Evolutionary conservation across 2,888 invertebrate species (phyloP), one percentile per base, ranked within the genome.

Genomic region (Griposia aprilina): DNA sequence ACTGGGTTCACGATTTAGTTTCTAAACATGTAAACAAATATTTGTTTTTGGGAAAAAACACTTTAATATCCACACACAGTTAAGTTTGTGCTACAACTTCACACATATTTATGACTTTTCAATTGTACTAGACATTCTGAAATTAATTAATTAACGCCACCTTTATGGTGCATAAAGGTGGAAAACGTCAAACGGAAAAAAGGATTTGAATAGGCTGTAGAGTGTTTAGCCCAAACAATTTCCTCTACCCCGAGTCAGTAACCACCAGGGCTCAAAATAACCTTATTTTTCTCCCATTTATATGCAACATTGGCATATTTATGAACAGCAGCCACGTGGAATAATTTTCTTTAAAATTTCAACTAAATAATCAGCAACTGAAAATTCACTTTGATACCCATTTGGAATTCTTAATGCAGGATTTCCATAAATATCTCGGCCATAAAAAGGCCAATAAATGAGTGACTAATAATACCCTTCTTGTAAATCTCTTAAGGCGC

Each of bases 391-490:
- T 81, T 70, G 41, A 60, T 71, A 74, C 41, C 68, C 62, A 55
- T 20, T 62, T 78, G 48, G 72, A 83, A 78, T 62, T 69, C 63
- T 74, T 71, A 60, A 79, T 71, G 74, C 70, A 57, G 69, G 23
- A 73, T 75, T 62, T 78, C 63, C 74, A 78, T 79, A 82, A 74
- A 79, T 76, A 78, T 66, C 66, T 65, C 68, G 4, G 45, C 30
- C 74, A 69, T 80, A 75, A 85, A 87, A 87, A 83, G 66, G 59
- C 68, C 57, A 78, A 74, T 71, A 70, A 79, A 80, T 65, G 67
- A 77, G 59, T 78, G 80, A 87, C 67, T 79, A 76, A 87, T 79
- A 76, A 87, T 83, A 57, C 17, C 11, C 8, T 41, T 74, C 62
- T 62, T 71, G 86, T 66, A 68, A 50, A 55, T 68, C 30, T 59